Evolutionary conservation across 2,113 vertebrate species (phyloP).

Genomic region (Cardinalis cardinalis): DNA sequence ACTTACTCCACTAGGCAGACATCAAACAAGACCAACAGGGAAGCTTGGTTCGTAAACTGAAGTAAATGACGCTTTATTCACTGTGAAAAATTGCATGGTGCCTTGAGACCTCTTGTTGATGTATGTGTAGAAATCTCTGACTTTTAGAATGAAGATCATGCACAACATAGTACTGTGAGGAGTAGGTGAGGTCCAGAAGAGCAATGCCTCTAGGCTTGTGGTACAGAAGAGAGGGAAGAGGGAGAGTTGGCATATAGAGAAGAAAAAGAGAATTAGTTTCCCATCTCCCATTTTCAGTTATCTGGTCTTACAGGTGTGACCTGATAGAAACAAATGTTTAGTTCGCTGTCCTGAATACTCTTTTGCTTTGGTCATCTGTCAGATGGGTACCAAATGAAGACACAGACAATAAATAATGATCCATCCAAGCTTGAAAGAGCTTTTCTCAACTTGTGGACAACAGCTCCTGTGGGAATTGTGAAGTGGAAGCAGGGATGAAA

Average conservation of each 20-base stretch:
- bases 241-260: background rate
- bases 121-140: background rate
- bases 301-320: background rate
- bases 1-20: background rate
- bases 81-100: background rate
- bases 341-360: background rate
- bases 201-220: background rate
- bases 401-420: background rate
- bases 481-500: background rate
- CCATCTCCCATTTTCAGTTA: background rate
- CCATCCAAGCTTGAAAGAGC: background rate
- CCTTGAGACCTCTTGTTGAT: background rate
- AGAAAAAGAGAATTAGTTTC: background rate
- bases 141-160: background rate
- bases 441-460: background rate
- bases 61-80: background rate
- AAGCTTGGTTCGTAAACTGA: background rate
- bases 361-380: background rate
- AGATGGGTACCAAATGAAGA: background rate
- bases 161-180: background rate
- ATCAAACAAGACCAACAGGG: background rate
- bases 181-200: background rate
- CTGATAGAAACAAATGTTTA: background rate
- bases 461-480: background rate
- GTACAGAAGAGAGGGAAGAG: background rate